Percentiles rank a stretch among this genome's conserved stretches.
These are phyloP conservation scores for Caradrina clavipalpis DNA, from an alignment of 2,888 invertebrate genomes.

Conservation along the genomic window DNA sequence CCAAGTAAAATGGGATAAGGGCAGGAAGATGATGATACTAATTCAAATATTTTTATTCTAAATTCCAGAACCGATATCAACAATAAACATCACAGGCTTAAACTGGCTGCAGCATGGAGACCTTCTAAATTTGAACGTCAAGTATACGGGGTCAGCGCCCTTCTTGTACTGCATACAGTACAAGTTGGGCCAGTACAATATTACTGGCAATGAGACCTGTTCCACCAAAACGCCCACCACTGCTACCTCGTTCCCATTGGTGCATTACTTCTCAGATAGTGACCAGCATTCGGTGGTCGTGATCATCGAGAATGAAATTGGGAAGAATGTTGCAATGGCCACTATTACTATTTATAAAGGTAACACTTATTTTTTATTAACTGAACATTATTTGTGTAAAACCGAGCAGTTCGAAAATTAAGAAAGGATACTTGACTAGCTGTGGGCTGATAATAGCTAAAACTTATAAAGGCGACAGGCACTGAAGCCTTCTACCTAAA, in stretches of 20 bases:
- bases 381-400: not conserved
- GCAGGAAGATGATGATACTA: too few species aligned
- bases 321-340: constrained; percentile 92
- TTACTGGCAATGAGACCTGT: constrained; percentile 95
- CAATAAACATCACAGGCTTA: constrained; percentile 93
- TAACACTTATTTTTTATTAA: constrained; percentile 74
- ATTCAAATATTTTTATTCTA: not conserved
- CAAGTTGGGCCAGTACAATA: constrained; percentile 92
- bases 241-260: constrained; percentile 92
- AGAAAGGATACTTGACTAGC: not conserved
- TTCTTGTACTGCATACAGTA: constrained; percentile 93
- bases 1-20: too few species aligned
- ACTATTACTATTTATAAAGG: constrained; percentile 96
- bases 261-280: constrained; percentile 93
- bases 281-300: constrained; percentile 95
- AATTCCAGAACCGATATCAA: constrained; percentile 93
- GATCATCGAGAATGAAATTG: constrained; percentile 94
- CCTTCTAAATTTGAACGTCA: constrained; percentile 93
- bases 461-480: not conserved
- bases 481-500: not conserved
- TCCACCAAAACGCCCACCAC: constrained; percentile 73
- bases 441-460: not conserved
- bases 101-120: constrained; percentile 97
- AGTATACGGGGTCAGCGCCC: constrained; percentile 94
- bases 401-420: not conserved